Base-by-base conservation (phyloP, 35 echinoderm and acorn worm genomes). In the Nesometra sesokonis region DNA sequence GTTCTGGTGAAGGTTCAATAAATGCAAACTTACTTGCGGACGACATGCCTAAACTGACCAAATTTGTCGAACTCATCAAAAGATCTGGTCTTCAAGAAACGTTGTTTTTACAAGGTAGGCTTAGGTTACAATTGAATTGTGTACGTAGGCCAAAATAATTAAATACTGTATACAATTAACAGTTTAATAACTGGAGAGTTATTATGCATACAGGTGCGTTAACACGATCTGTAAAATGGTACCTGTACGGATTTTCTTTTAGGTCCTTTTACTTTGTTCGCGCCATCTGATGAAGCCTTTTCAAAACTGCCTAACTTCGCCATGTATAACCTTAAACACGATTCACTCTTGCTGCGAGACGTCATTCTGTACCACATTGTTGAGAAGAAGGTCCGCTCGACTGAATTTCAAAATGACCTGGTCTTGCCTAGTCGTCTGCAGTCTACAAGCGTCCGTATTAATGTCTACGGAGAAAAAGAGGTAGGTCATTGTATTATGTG, bases 231-330 rank as follows among this genome's bases (percentile, higher is more conserved):
- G n/a, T n/a, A n/a, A n/a, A n/a, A n/a, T n/a, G n/a, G n/a, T n/a
- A 67, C 2, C 2, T 13, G 2, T 67, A 2, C 23, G 23, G 2
- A 5, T 67, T 13, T 80, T 38, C 5, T 35, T 78, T 79, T 21
- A 88, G 86, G 86, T 36, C 33, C 33, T 23, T 81, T 88, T 32
- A 88, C 86, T 5, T 5, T 88, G 8, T 88, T 88, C 38, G 87
- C 79, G 0, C 87, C 87, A 1, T 76, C 30, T 31, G 35, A 88
- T 79, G 87, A 81, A 0, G 87, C 87, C 19, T 82, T 88, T 30
- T 36, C 30, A 0, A 23, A 27, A 7, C 32, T 82, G 21, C 0
- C 30, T 7, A 2, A 34, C 17, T 17, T 2, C 27, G 34, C 0
- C 19, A 0, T 82, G 30, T 1, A 1, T 1, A 1, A 1, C 7